These are phyloP conservation scores for Chondrilla cf. caribensis DNA, from an alignment of 37 sponge, comb jelly and placozoan species.

Conservation along the genomic window DNA sequence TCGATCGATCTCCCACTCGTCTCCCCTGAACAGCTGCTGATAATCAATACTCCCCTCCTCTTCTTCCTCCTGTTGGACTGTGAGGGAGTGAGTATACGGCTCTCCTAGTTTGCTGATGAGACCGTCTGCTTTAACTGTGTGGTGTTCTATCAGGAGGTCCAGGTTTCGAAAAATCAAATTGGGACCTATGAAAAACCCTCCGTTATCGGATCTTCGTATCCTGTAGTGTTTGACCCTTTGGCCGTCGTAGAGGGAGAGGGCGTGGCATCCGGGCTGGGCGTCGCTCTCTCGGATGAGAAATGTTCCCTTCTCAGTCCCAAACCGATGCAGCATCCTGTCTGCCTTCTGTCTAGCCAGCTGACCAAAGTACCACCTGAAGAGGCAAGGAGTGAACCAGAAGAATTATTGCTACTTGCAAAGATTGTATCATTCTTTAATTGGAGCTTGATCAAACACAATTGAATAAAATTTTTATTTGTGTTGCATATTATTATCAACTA, in stretches of 20 bases:
- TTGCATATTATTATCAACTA: not conserved
- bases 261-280: conserved; percentile 84
- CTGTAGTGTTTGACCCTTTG: conserved; percentile 94
- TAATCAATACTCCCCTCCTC: conserved; percentile 41
- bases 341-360: conserved; percentile 88
- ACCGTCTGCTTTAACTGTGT: conserved; percentile 60
- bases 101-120: conserved; percentile 52
- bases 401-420: not conserved
- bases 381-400: not conserved
- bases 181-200: conserved; percentile 92
- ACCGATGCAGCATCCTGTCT: conserved; percentile 73
- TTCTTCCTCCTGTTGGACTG: not conserved
- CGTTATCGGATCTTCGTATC: conserved; percentile 82
- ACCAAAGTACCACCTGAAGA: conserved; percentile 92
- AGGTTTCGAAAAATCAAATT: conserved; percentile 81
- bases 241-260: conserved; percentile 82
- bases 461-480: not conserved
- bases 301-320: conserved; percentile 52
- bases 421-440: too few relatives aligned
- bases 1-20: conserved; percentile 95
- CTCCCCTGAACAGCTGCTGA: conserved; percentile 72
- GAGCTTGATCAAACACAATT: too few relatives aligned
- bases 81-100: not conserved
- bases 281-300: conserved; percentile 95
- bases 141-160: conserved; percentile 86